Conservation (phyloP, 2,113 vertebrate genomes). For the Desmodus rotundus region DNA sequence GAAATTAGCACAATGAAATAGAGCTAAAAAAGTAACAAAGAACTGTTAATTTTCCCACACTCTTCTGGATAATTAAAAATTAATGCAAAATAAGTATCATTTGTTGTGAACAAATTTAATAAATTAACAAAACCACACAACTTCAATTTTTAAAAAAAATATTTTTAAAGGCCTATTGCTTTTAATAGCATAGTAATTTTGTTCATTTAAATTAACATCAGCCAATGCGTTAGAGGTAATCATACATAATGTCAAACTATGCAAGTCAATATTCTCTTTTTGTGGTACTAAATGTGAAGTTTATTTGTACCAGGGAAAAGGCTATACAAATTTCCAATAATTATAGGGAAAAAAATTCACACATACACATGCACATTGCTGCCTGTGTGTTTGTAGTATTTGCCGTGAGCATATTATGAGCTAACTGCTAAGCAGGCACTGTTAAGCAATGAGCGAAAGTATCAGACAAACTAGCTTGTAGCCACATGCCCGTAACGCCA, state of each 20-base stretch:
- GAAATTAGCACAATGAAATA: neutral
- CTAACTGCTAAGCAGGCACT: neutral
- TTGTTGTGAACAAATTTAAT: neutral
- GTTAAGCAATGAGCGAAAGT: neutral
- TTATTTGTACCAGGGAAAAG: neutral
- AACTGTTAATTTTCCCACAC: neutral
- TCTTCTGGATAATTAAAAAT: neutral
- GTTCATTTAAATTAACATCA: constrained; percentile 8
- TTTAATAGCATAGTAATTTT: neutral
- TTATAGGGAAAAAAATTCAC: neutral
- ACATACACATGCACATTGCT: neutral
- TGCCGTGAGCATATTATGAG: neutral
- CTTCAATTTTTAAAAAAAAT: neutral
- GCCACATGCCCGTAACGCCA: neutral
- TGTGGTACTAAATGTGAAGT: neutral
- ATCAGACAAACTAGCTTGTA: rapidly evolving
- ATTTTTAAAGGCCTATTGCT: neutral
- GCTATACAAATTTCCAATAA: neutral
- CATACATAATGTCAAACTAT: neutral
- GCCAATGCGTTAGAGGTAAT: neutral
- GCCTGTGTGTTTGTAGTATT: neutral
- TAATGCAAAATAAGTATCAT: neutral
- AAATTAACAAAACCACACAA: neutral
- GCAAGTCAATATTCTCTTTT: neutral
- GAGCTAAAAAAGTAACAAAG: neutral